Percentiles rank a stretch among this genome's conserved stretches.
These are phyloP conservation scores for Agriotes lineatus DNA, from an alignment of 2,888 invertebrate species.

Conservation along the genomic window DNA sequence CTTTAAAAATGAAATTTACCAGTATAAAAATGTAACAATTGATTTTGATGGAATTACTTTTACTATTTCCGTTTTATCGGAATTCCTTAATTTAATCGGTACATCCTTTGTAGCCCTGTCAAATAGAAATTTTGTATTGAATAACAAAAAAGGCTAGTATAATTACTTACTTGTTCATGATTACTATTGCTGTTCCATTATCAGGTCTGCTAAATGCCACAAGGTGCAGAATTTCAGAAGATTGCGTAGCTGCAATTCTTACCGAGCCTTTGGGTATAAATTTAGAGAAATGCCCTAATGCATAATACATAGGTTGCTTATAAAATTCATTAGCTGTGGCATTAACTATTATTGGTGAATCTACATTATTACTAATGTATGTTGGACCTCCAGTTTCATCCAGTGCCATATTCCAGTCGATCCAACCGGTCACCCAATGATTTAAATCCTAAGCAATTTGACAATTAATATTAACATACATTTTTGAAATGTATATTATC, in stretches of 20 bases:
- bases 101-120: constrained; percentile 60
- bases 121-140: constrained; percentile 6
- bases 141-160: neutral
- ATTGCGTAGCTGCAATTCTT: constrained; percentile 55
- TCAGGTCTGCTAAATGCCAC: constrained; percentile 71
- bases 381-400: constrained; percentile 83
- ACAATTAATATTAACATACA: constrained; percentile 68
- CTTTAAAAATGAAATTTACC: too few relatives aligned
- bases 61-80: constrained; percentile 48
- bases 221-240: constrained; percentile 59
- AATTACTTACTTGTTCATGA: constrained; percentile 69
- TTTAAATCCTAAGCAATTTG: constrained; percentile 72
- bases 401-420: constrained; percentile 91
- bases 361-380: constrained; percentile 78
- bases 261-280: constrained; percentile 76
- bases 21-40: constrained; percentile 66
- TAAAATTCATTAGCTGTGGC: constrained; percentile 77
- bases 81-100: constrained; percentile 62
- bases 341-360: constrained; percentile 80
- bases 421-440: constrained; percentile 84
- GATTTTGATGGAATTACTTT: constrained; percentile 63
- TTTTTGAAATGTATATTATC: too few relatives aligned
- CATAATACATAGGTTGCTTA: constrained; percentile 91
- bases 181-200: constrained; percentile 66
- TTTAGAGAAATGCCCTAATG: constrained; percentile 80